Base-by-base conservation (phyloP, 2,797 vertebrate species). In the Pipistrellus pygmaeus region DNA sequence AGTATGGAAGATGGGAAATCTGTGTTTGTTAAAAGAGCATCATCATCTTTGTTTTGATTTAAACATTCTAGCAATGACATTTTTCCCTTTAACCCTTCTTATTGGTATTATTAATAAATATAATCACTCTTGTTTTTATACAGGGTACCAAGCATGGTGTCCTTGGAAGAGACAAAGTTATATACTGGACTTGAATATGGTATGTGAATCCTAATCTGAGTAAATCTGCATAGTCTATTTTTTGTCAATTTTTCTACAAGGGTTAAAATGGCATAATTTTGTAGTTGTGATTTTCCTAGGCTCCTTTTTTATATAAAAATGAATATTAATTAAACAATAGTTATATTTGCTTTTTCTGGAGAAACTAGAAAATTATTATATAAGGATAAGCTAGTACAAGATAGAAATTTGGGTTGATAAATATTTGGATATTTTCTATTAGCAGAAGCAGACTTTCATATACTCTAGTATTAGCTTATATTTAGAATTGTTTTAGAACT, bases 81-180 rank as follows among this genome's bases (percentile, higher is more conserved):
- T 80, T 92, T 78, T 21, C 8, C 23, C 68, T 82, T 87, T 93
- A 62, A 13, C 14, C 7, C 51, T 44, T 83, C 87, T 90, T 68
- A n/a, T 8, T 96, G 27, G 18, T 18, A 51, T 93, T 93, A 81
- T 92, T 96, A 82, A 53, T 97, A 95, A 77, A 88, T 94, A 48
- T 30, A 97, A 75, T 81, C 81, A 95, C 72, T 96, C 46, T 97
- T 98, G 84, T 98, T 96, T 98, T 97, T 77, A 23, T 89, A 38
- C 98, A 99, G 99, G 44, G 99, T 99, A 85, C 98, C 98, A 57
- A 99, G 98, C 97, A 97, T 99, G 98, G 99, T 99, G 97, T 99
- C 98, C 97, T 98, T 99, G 92, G 98, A 99, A 92, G 99, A 99
- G 98, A 99, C 99, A 75, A 98, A 97, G 69, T 98, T 99, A 32